Evolutionary conservation across 2,797 vertebrate genomes (phyloP).

Genomic region (Dallia pectoralis): DNA sequence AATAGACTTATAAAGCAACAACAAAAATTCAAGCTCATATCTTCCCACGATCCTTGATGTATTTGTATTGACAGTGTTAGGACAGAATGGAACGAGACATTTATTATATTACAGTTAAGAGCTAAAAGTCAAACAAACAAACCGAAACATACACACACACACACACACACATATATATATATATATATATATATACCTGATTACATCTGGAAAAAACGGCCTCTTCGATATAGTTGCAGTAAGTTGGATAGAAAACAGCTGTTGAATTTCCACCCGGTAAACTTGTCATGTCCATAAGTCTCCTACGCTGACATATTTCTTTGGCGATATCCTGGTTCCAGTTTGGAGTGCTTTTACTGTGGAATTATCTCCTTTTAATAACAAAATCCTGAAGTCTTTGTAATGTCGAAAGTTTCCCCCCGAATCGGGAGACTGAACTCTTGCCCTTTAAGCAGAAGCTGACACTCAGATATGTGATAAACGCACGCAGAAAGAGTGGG

Average conservation of each 20-base stretch:
- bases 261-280: slow-evolving; percentile 19
- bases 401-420: slow-evolving; percentile 20
- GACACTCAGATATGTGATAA: slow-evolving; percentile 63
- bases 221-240: slow-evolving; percentile 19
- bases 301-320: slow-evolving; percentile 31
- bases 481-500: slow-evolving; percentile 45
- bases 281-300: slow-evolving; percentile 44
- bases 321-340: slow-evolving; percentile 31
- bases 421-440: slow-evolving; percentile 53
- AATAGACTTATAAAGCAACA: too few relatives aligned
- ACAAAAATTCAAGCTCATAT: neutral
- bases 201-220: slow-evolving; percentile 19
- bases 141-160: too few relatives aligned
- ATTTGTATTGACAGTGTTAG: neutral
- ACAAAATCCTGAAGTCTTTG: slow-evolving; percentile 22
- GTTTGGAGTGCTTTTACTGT: slow-evolving; percentile 14
- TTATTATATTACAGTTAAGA: neutral
- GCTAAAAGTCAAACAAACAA: neutral
- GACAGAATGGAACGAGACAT: neutral
- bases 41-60: neutral
- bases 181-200: slow-evolving; percentile 38
- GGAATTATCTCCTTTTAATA: slow-evolving; percentile 24
- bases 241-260: slow-evolving; percentile 16
- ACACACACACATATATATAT: slow-evolving; percentile 15
- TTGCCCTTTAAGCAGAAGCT: slow-evolving; percentile 62